Percentiles rank a stretch among this genome's conserved stretches.
phyloP scores from a whole-genome alignment of 1,140 invertebrate genomes.

The Mercenaria mercenaria region DNA sequence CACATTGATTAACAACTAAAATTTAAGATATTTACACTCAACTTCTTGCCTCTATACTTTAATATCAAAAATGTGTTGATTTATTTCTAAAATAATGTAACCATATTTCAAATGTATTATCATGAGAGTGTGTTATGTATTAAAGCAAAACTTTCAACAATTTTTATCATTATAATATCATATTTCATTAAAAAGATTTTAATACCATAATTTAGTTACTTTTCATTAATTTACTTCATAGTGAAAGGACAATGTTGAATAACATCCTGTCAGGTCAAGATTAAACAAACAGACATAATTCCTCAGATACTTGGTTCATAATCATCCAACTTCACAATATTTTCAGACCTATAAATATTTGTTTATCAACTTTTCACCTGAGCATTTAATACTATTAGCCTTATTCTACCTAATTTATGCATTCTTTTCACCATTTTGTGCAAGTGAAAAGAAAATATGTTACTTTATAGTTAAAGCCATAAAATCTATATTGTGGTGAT shows the following conservation, averaged over 20 bases:
- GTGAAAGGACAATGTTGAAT: background rate
- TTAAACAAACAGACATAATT: constrained; percentile 14
- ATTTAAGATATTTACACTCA: too few species aligned
- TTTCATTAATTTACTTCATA: background rate
- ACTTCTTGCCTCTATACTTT: too few species aligned
- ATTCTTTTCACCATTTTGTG: background rate
- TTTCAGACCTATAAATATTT: background rate
- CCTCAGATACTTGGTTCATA: background rate
- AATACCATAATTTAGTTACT: background rate
- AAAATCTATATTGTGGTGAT: background rate
- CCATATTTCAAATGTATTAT: too few species aligned
- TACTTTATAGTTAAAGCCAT: background rate
- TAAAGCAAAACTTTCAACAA: too few species aligned
- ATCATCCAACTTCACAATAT: constrained; percentile 1
- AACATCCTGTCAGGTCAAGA: background rate
- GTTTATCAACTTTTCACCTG: background rate
- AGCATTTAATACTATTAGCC: too few species aligned
- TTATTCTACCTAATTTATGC: background rate
- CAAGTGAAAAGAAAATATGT: background rate
- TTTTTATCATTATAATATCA: too few species aligned
- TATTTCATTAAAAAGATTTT: too few species aligned
- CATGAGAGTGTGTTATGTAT: too few species aligned
- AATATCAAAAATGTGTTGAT: too few species aligned
- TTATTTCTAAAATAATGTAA: too few species aligned
- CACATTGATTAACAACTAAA: too few species aligned